Evolutionary conservation across 2,113 vertebrate genomes (phyloP), one percentile per base, ranked within the genome.

Genomic region (Otocyon megalotis): DNA sequence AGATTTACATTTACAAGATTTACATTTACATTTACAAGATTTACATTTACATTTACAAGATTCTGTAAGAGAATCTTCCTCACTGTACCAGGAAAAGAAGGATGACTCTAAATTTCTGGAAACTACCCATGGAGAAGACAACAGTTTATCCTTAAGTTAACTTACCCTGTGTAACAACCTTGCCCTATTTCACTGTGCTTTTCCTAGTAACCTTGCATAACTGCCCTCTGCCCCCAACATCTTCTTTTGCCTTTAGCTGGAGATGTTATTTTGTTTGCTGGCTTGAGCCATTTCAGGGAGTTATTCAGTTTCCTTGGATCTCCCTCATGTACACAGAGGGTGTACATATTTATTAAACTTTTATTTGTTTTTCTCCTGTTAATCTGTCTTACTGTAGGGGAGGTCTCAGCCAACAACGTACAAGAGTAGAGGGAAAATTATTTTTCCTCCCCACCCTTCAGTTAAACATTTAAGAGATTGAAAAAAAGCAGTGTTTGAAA

Each of bases 391-490:
- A 54, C 30, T 54, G 3, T 19, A 19, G 50, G 76, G 28, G 16
- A 16, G 32, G 17, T 79, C 50, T 79, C 30, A 79, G 76, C 50
- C 30, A n/a, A 53, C 8, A 79, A 54, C 30, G 48, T 53, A 54
- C 8, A 32, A n/a, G 50, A 54, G 50, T 54, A 79, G 48, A 79
- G 17, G 50, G 50, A n/a, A 54, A 54, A 54, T 54, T 54, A 54
- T n/a, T 79, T 77, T 77, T 77, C 48, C 48, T 77, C 76, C 48
- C 14, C 48, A 15, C 3, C 5, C 16, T 77, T 50, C 32, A 77
- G 53, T 77, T 87, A 88, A 81, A 82, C 30, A 56, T 79, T 93
- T 80, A 43, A 85, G 80, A 91, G 56, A 43, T 28, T 67, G 62
- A 43, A 82, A 88, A 62, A 85, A 90, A 86, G 28, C 50, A 32